Percentiles rank a stretch among this genome's conserved stretches.
These are phyloP conservation scores for Dasysyrphus albostriatus DNA, from an alignment of 2,888 invertebrate genomes.

Conservation along the genomic window DNA sequence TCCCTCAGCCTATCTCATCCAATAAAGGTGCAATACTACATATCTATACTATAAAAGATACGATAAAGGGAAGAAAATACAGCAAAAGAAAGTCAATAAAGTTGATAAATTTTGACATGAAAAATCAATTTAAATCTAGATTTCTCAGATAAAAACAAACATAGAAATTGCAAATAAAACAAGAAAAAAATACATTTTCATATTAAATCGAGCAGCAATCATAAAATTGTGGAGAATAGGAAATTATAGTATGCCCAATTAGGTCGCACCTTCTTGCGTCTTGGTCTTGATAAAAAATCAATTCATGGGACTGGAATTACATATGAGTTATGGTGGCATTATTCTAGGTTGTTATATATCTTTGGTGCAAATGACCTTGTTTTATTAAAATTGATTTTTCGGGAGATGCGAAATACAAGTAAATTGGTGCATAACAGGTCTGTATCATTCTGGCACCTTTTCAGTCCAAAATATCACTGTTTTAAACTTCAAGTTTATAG, in stretches of 20 bases:
- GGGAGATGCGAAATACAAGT: no score
- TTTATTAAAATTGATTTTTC: no score
- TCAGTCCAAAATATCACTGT: no score
- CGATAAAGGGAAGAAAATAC: slow-evolving; percentile 17
- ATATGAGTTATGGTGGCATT: no score
- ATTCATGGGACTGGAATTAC: no score
- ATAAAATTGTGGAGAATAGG: background rate
- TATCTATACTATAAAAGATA: background rate
- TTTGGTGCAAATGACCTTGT: no score
- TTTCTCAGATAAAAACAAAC: slow-evolving; percentile 55
- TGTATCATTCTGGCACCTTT: no score
- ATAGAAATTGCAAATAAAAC: slow-evolving; percentile 33
- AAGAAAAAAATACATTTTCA: background rate
- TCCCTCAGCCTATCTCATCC: background rate
- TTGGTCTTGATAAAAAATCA: no score
- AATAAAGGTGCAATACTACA: background rate
- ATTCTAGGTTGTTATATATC: no score
- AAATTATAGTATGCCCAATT: background rate
- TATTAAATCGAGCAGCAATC: slow-evolving; percentile 14
- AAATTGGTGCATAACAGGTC: no score
- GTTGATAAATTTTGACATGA: slow-evolving; percentile 58
- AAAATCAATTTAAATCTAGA: slow-evolving; percentile 73
- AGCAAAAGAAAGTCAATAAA: slow-evolving; percentile 34
- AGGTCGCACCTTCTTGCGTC: background rate
- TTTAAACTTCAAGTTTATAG: no score